Percentiles rank a stretch among this genome's conserved stretches.
Conservation (phyloP, 2,797 vertebrate genomes). For the Fundulus diaphanus region DNA sequence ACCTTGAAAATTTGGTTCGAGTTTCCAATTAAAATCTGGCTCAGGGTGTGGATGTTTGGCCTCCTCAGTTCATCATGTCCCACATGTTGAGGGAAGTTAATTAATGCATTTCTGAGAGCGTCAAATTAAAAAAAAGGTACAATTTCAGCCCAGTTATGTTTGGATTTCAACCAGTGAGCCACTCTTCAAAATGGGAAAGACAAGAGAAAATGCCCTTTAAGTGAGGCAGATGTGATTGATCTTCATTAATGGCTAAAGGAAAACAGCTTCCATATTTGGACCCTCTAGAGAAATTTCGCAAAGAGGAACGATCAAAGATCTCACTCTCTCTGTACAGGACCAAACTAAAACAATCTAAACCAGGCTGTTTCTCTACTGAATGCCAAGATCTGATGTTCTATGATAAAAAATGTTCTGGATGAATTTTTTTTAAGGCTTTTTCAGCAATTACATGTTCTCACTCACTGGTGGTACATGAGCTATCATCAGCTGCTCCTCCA, state of each 20-base stretch:
- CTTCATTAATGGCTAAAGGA: no score
- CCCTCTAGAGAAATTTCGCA: not conserved
- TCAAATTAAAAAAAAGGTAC: no score
- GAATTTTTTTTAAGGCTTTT: not conserved
- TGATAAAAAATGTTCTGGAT: not conserved
- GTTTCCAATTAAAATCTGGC: conserved; percentile 10
- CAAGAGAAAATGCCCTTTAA: not conserved
- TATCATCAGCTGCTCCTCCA: conserved; percentile 92
- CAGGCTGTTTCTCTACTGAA: not conserved
- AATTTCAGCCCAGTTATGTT: no score
- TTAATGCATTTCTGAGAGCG: no score
- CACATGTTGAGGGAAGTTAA: no score
- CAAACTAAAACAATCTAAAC: not conserved
- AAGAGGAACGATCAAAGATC: no score
- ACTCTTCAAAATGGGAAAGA: not conserved
- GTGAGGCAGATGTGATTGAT: not conserved
- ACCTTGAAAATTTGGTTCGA: not conserved
- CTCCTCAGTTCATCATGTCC: not conserved
- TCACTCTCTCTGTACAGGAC: no score
- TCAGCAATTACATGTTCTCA: conserved; percentile 72
- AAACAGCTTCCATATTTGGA: not conserved
- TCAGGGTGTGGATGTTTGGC: not conserved
- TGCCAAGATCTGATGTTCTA: not conserved
- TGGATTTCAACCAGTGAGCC: no score
- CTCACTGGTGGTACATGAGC: conserved; percentile 91